Conservation (phyloP, 2,888 invertebrate species). For the Brenthis hecate region DNA sequence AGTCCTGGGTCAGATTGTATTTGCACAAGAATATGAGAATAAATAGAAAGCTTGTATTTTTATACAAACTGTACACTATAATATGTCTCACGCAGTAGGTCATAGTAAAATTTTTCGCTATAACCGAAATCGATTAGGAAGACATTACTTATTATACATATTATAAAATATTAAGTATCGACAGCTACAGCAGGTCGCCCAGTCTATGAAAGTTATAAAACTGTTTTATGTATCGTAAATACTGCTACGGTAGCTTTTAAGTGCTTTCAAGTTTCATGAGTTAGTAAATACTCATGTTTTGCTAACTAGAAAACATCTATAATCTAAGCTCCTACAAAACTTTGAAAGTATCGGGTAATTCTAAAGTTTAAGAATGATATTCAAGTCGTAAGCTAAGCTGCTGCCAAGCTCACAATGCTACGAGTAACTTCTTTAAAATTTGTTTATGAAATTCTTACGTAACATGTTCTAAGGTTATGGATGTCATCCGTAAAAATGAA, state of each 20-base stretch:
- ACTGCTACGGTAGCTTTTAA: conserved; percentile 49
- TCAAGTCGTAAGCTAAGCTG: conserved; percentile 13
- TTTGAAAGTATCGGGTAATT: conserved; percentile 23
- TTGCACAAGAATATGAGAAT: too few species aligned
- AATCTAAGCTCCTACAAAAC: conserved; percentile 17
- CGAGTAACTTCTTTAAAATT: conserved; percentile 1
- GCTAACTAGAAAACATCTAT: conserved; percentile 24
- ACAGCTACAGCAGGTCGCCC: conserved; percentile 45
- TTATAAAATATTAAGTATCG: not conserved
- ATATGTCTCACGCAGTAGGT: too few species aligned
- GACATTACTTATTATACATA: not conserved
- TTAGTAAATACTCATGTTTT: conserved; percentile 29
- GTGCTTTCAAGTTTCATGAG: conserved; percentile 35
- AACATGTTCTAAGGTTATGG: not conserved
- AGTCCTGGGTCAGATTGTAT: too few species aligned
- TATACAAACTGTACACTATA: too few species aligned
- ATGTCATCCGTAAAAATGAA: too few species aligned
- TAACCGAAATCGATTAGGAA: too few species aligned
- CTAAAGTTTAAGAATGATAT: conserved; percentile 26
- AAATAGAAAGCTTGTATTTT: too few species aligned
- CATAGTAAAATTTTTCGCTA: too few species aligned
- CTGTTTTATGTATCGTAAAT: conserved; percentile 60
- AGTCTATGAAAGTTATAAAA: conserved; percentile 48
- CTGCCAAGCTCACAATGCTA: not conserved
- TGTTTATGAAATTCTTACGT: conserved; percentile 9